Evolutionary conservation across 2,113 vertebrate genomes (phyloP).

Genomic region (Xiphias gladius): DNA sequence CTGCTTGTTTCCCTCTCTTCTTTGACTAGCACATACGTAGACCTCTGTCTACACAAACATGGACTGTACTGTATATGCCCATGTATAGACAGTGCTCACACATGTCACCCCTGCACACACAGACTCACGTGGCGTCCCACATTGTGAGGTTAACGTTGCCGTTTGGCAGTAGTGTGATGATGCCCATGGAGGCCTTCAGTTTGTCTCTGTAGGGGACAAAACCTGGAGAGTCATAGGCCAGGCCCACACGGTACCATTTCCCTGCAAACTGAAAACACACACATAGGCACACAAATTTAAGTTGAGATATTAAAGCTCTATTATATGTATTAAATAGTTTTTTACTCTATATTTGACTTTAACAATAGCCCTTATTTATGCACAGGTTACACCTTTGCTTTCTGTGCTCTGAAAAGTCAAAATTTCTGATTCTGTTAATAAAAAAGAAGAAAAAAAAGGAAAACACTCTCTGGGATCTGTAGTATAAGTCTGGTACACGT

Average conservation of each 20-base stretch:
- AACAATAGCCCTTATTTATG: not conserved
- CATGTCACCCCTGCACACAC: not conserved
- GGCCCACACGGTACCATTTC: conserved; percentile 82
- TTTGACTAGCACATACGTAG: not conserved
- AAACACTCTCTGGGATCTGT: too few species aligned
- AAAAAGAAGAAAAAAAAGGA: too few species aligned
- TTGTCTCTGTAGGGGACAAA: conserved; percentile 75
- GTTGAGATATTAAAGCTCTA: not conserved
- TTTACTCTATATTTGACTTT: not conserved
- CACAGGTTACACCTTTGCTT: not conserved
- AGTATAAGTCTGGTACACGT: too few species aligned
- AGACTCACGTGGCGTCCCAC: conserved; percentile 80
- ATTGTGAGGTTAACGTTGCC: conserved; percentile 84
- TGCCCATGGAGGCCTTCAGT: conserved; percentile 78
- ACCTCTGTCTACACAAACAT: not conserved
- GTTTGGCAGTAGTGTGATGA: conserved; percentile 62
- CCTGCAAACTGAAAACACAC: conserved; percentile 82
- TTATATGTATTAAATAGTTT: too few species aligned
- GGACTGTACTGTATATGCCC: not conserved
- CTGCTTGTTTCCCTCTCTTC: not conserved
- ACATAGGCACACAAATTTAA: not conserved
- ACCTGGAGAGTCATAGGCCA: conserved; percentile 80
- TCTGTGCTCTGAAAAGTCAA: not conserved
- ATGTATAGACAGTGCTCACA: too few species aligned
- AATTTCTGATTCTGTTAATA: not conserved